These are phyloP conservation scores for Hylaeus volcanicus DNA, from an alignment of 1,140 invertebrate species.

Conservation along the genomic window DNA sequence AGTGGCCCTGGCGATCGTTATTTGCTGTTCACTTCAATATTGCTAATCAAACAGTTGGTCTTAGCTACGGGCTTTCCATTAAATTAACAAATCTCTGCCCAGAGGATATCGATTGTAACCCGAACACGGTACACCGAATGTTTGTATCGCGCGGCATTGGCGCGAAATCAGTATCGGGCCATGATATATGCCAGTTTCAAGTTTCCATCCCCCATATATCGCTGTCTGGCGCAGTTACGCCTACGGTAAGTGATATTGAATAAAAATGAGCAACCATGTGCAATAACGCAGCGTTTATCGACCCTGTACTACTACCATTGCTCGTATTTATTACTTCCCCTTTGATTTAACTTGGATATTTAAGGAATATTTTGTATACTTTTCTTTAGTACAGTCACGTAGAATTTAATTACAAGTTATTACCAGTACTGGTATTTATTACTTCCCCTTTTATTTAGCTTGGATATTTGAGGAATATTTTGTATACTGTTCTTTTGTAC, in stretches of 20 bases:
- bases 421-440: too few relatives aligned
- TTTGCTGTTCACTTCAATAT: constrained; percentile 31
- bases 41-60: constrained; percentile 27
- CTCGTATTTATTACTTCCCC: too few relatives aligned
- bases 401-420: too few relatives aligned
- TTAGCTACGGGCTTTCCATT: constrained; percentile 26
- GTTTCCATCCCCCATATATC: neutral
- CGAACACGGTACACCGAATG: neutral
- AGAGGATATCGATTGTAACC: constrained; percentile 1
- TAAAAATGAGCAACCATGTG: neutral
- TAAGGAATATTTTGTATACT: too few relatives aligned
- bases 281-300: neutral
- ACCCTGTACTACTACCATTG: neutral
- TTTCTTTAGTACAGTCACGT: too few relatives aligned
- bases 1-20: neutral
- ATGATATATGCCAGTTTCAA: neutral
- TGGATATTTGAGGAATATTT: too few relatives aligned
- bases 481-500: too few relatives aligned
- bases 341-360: too few relatives aligned
- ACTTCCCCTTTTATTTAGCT: too few relatives aligned
- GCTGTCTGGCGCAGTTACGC: neutral
- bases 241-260: constrained; percentile 2
- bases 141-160: neutral
- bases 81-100: constrained; percentile 20
- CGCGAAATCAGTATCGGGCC: neutral